Evolutionary conservation across 2,888 invertebrate species (phyloP), one percentile per base, ranked within the genome.

Genomic region (Tortricodes alternella): DNA sequence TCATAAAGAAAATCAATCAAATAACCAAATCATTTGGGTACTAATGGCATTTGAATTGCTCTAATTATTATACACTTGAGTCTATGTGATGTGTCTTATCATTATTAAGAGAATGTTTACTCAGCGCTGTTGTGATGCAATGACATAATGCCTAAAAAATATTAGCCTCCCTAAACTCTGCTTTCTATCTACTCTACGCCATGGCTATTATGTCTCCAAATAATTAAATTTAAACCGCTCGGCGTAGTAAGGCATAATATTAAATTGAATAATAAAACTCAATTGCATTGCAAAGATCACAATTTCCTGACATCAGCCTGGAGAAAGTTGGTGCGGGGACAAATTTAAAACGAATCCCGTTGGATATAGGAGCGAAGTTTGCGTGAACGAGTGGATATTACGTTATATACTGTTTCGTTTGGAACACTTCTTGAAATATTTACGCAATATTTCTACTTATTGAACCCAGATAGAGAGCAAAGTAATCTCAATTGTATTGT

Each of bases 171-270:
- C 19, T 19, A 19, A n/a, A 7, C n/a, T 24, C 38, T 9, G n/a
- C 32, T 58, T 32, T 58, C 58, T 62, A 62, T 62, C 62, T 61
- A 59, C 62, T 59, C 62, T 46, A 64, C 71, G 74, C 78, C 80
- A 78, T 79, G 75, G 76, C 82, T 81, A 81, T 84, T 83, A 75
- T 79, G 80, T 81, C 78, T 80, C 78, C 75, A 79, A 83, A 83
- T 87, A 88, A 88, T 86, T 85, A 83, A 84, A 88, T 88, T 85
- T 82, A 80, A 85, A 85, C 85, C 85, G 80, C 84, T 83, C 83
- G 77, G 73, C 84, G 83, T 80, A 73, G 80, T 80, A 76, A 76
- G 76, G 80, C 85, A 86, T 84, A 80, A 85, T 83, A 85, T 85
- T 85, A 83, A 88, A 61, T 56, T 61, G 58, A 61, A 61, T 61